Evolutionary conservation across 2,797 vertebrate genomes (phyloP).

Genomic region (Oryzias dopingdopingensis): DNA sequence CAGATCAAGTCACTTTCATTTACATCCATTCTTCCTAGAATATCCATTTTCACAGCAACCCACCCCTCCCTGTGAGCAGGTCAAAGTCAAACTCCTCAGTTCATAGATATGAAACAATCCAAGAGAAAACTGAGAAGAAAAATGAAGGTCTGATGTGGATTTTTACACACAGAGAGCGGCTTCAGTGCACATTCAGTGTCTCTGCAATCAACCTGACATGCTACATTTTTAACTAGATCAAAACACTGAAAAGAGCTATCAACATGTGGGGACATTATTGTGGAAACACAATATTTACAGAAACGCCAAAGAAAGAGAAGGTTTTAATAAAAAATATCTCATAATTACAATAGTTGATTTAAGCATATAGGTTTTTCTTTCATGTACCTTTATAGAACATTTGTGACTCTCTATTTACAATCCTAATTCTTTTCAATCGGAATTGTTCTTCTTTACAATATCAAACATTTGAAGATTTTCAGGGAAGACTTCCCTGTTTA

Average conservation of each 20-base stretch:
- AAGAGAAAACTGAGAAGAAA: constrained; percentile 47
- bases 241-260: constrained; percentile 69
- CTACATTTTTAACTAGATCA: constrained; percentile 68
- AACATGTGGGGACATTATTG: constrained; percentile 73
- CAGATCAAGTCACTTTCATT: constrained; percentile 19
- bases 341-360: constrained; percentile 99
- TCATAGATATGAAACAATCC: constrained; percentile 58
- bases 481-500: constrained; percentile 84
- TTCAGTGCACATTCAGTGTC: constrained; percentile 68
- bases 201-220: constrained; percentile 68
- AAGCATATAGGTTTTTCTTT: constrained; percentile 93
- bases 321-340: constrained; percentile 99
- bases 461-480: constrained; percentile 87
- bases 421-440: constrained; percentile 89
- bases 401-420: constrained; percentile 92
- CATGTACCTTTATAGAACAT: constrained; percentile 98
- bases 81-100: constrained; percentile 38
- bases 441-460: constrained; percentile 92
- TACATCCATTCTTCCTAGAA: neutral
- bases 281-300: constrained; percentile 96
- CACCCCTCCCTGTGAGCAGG: constrained; percentile 10
- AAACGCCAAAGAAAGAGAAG: constrained; percentile 71
- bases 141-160: constrained; percentile 36
- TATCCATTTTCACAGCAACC: constrained; percentile 23
- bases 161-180: constrained; percentile 53